Base-by-base conservation (phyloP, 2,888 invertebrate genomes). In the Drosophila meridionalis region DNA sequence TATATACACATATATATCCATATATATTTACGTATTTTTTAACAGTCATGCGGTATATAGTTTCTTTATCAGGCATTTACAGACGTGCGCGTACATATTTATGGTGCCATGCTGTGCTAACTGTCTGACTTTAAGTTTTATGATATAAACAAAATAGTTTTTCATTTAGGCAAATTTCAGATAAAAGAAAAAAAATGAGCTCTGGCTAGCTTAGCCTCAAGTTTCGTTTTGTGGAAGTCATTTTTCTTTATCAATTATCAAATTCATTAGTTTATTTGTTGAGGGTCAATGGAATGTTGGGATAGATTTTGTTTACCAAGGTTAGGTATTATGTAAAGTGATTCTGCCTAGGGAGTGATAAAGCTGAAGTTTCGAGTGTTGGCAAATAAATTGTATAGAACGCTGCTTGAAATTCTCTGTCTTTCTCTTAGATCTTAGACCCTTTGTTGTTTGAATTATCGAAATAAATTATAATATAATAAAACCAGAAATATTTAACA, bases 111-210 rank as follows among this genome's bases (percentile, higher is more conserved):
- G 42, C 47, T 56, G 69, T 76, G 63, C 78, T 59, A 34, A 60
- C 59, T 61, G 72, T 65, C 60, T 58, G 58, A 9, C 38, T 36
- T 48, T 42, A n/a, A 32, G 45, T 42, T 28, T 30, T 28, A 14
- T 36, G 50, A 48, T 38, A 62, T 80, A 67, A 67, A 71, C 63
- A 76, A 76, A 77, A 76, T 58, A 63, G 57, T 76, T 80, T 70
- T 63, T 43, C 52, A 59, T 48, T 76, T 60, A 42, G 52, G 55
- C 48, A 50, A 61, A 68, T 53, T 75, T 52, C 30, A 56, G 55
- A 67, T 62, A 55, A 68, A 67, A 6, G 8, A 8, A 42, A 26
- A 5, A 50, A 34, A 34, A 26, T 3, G 28, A 40, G 40, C 28
- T 28, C 6, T 28, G 28, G 26, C 11, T 45, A 6, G 45, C 45